A percentile compares a stretch with the other conserved stretches of the same genome.
Conservation (phyloP, 2,113 vertebrate genomes). For the Elachura formosa region DNA sequence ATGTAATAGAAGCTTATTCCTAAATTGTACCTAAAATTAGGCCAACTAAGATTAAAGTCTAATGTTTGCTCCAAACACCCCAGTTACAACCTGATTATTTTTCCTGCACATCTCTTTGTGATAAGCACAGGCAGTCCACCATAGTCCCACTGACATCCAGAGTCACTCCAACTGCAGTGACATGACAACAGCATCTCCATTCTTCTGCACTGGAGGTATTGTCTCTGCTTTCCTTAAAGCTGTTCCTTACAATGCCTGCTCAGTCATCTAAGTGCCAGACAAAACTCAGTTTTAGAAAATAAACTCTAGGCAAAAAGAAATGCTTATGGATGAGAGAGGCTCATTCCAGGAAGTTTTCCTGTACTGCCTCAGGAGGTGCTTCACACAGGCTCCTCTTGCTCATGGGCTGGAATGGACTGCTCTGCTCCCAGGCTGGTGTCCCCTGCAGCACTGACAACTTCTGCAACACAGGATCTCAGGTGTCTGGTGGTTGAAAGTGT, state of each 20-base stretch:
- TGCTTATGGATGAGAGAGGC: background rate
- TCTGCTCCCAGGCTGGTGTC: background rate
- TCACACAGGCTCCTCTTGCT: background rate
- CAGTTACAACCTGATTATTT: background rate
- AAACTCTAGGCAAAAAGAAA: background rate
- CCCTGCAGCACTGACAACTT: background rate
- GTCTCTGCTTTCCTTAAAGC: background rate
- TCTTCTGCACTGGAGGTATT: background rate
- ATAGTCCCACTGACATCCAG: background rate
- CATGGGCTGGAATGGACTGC: background rate
- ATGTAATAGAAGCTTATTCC: background rate
- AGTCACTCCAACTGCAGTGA: background rate
- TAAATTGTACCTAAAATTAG: background rate
- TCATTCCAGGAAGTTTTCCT: background rate
- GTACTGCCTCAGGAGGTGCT: background rate
- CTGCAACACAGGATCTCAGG: background rate
- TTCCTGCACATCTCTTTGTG: background rate
- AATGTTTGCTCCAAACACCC: background rate
- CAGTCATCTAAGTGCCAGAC: background rate
- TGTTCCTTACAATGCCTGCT: background rate
- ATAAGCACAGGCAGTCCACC: background rate
- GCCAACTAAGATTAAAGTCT: background rate
- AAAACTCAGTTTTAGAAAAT: background rate
- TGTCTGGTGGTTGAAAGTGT: background rate
- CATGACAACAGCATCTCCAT: background rate